These are phyloP conservation scores for Falco columbarius DNA, from an alignment of 2,797 vertebrate genomes.

Conservation along the genomic window DNA sequence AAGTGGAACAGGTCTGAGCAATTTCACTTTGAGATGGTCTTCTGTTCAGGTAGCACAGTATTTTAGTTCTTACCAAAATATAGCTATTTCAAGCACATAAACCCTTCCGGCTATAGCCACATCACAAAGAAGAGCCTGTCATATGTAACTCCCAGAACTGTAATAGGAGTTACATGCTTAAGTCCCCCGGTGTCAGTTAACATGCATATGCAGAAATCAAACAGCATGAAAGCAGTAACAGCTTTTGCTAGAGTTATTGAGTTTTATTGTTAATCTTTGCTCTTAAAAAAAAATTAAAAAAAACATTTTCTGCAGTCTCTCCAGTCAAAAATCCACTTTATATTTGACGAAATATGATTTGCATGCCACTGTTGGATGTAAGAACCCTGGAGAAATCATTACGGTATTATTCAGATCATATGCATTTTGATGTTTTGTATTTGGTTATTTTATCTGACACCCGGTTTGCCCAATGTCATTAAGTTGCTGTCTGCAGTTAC, in stretches of 20 bases:
- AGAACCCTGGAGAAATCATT: not conserved
- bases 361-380: not conserved
- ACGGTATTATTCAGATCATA: not conserved
- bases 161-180: not conserved
- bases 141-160: not conserved
- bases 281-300: not conserved
- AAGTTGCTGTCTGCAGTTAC: not conserved
- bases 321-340: not conserved
- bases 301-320: not conserved
- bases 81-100: not conserved
- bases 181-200: not conserved
- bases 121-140: not conserved
- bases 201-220: not conserved
- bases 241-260: not conserved
- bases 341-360: not conserved
- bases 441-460: not conserved
- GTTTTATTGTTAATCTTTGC: not conserved
- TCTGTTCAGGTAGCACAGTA: not conserved
- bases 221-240: not conserved
- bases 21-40: not conserved
- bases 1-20: not conserved
- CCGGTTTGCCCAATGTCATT: fast-evolving
- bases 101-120: not conserved
- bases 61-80: not conserved
- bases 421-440: not conserved